phyloP scores from a whole-genome alignment of 1,140 invertebrate species.

The Thaumatotibia leucotreta region DNA sequence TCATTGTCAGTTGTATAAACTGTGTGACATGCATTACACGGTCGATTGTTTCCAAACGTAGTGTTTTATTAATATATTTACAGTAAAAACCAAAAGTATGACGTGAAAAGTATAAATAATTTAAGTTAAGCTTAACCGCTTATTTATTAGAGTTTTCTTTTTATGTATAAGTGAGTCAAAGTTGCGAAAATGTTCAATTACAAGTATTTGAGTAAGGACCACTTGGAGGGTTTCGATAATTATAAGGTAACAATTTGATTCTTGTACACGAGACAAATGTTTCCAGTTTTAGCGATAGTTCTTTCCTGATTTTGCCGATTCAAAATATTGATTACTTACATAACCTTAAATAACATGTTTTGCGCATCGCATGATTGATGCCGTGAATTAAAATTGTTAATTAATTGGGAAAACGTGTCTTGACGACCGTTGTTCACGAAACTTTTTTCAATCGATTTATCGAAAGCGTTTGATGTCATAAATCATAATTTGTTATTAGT shows the following conservation, averaged over 20 bases:
- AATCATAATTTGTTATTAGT: too few species aligned
- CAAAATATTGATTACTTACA: slow-evolving; percentile 4
- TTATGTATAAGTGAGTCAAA: background rate
- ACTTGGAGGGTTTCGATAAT: slow-evolving; percentile 92
- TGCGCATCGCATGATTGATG: background rate
- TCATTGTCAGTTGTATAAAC: background rate
- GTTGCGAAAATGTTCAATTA: slow-evolving; percentile 75
- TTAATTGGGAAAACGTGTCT: background rate
- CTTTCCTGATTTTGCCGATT: background rate
- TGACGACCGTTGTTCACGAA: background rate
- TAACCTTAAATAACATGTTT: slow-evolving; percentile 3
- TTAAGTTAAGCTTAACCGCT: background rate
- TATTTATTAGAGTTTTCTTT: background rate
- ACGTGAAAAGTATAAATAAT: background rate
- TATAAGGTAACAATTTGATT: slow-evolving; percentile 85
- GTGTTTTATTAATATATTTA: background rate
- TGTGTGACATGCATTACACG: background rate
- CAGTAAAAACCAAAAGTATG: background rate
- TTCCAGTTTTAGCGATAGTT: background rate
- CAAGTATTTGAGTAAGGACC: slow-evolving; percentile 87
- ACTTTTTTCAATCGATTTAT: too few species aligned
- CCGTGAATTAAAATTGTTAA: background rate
- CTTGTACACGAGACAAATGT: background rate
- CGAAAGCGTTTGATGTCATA: too few species aligned
- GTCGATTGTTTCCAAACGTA: background rate